Evolutionary conservation across 2,888 invertebrate species (phyloP), one percentile per base, ranked within the genome.

Genomic region (Arrhopalites spinosus): DNA sequence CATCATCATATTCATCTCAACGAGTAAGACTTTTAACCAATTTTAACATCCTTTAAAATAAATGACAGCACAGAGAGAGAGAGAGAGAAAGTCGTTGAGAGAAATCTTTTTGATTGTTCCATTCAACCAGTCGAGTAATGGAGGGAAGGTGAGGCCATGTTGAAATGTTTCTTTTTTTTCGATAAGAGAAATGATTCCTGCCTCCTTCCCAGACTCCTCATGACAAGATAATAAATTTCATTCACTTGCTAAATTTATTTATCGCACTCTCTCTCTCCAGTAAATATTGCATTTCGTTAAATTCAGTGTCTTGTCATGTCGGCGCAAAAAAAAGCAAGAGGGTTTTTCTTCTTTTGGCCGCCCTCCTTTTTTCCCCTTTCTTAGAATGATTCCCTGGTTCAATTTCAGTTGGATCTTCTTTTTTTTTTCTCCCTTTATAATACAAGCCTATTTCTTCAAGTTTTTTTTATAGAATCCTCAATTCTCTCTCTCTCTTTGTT

Each of bases 191-290:
- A 68, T 68, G 68, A 68, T 68, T 47, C 30, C 47, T 47, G 47
- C 68, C 45, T 68, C 68, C 8, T 47, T 45, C 23, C 27, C 2
- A 68, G 68, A 68, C 68, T n/a, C n/a, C 13, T 36, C 25, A 68
- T 43, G 68, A 68, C 72, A 63, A 23, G 68, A 36, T 74, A 74
- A 74, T 74, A 69, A 68, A 74, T 74, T 74, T 74, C 74, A 69
- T 68, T 69, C 68, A 74, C 74, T 69, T 74, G 61, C 69, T 61
- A 69, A 43, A 59, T 25, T 17, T 20, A 68, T 68, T 68, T 68
- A 68, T 68, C 68, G 68, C 47, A 29, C 68, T 15, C 23, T 68
- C 36, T 23, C 47, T 36, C 47, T 68, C 47, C 23, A 61, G 61
- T 61, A 61, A 61, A 61, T 61, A 61, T 20, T 23, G 61, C 25